Evolutionary conservation across 1,140 invertebrate species (phyloP).

Genomic region (Coelopa frigida): DNA sequence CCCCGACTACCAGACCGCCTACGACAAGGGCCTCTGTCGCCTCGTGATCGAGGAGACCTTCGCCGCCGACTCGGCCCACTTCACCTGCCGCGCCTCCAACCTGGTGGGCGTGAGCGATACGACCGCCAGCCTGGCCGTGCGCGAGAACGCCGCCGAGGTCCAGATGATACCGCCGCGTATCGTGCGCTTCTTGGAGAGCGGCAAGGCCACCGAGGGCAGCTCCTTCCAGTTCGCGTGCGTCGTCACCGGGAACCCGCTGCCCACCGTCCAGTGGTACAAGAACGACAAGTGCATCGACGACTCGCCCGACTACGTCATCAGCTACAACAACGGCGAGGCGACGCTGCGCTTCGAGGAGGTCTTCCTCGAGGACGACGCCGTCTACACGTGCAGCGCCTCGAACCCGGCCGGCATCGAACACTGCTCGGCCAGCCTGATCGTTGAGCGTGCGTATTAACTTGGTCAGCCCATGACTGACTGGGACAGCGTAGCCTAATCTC

Average conservation of each 20-base stretch:
- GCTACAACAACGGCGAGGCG: conserved; percentile 67
- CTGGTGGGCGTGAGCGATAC: conserved; percentile 63
- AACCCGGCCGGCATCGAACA: conserved; percentile 67
- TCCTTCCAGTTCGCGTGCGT: conserved; percentile 62
- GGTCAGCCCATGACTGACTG: no score
- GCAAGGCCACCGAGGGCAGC: conserved; percentile 57
- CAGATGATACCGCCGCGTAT: conserved; percentile 59
- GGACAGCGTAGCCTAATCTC: no score
- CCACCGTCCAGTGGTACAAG: conserved; percentile 72
- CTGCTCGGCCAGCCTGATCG: conserved; percentile 65
- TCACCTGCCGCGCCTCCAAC: conserved; percentile 66
- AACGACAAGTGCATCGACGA: conserved; percentile 53
- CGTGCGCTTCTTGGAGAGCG: conserved; percentile 54
- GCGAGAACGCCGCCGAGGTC: conserved; percentile 54
- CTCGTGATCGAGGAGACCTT: conserved; percentile 60
- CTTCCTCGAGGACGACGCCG: conserved; percentile 55
- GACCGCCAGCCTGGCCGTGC: conserved; percentile 65
- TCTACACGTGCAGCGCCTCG: conserved; percentile 62
- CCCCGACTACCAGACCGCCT: conserved; percentile 52
- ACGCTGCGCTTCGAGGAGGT: conserved; percentile 62
- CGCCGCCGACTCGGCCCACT: conserved; percentile 57
- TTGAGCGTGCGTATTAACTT: conserved; percentile 60
- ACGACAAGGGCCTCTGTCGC: conserved; percentile 66
- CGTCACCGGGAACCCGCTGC: conserved; percentile 66
- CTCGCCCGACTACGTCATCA: conserved; percentile 51